These are phyloP conservation scores for Cataglyphis cursor DNA, from an alignment of 2,888 invertebrate genomes.

Conservation along the genomic window DNA sequence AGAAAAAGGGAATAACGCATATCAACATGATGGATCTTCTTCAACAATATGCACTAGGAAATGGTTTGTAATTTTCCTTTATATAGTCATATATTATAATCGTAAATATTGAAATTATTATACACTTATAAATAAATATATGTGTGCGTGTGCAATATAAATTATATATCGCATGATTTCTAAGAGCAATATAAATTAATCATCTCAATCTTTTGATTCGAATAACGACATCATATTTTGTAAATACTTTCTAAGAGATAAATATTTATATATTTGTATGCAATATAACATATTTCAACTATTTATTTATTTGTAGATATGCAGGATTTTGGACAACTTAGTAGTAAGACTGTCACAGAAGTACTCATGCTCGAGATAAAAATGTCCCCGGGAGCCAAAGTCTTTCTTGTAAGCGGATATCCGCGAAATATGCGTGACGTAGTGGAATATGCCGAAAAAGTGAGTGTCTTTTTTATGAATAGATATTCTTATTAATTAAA, in stretches of 20 bases:
- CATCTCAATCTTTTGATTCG: not conserved
- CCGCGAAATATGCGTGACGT: conserved; percentile 97
- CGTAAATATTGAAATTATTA: not conserved
- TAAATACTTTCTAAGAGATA: not conserved
- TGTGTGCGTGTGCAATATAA: not conserved
- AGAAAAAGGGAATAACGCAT: conserved; percentile 94
- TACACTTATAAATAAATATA: not conserved
- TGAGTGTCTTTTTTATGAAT: conserved; percentile 83
- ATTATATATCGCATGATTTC: not conserved
- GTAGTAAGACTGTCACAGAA: conserved; percentile 95
- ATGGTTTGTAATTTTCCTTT: conserved; percentile 89
- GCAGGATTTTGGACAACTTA: conserved; percentile 95
- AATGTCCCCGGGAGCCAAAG: conserved; percentile 95
- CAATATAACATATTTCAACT: not conserved
- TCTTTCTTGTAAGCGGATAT: conserved; percentile 95
- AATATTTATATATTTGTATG: not conserved
- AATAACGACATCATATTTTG: not conserved
- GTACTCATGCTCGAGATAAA: conserved; percentile 97
- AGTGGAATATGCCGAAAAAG: conserved; percentile 96
- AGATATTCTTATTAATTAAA: not conserved
- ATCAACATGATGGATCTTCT: conserved; percentile 97
- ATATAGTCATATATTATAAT: not conserved
- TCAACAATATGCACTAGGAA: conserved; percentile 96
- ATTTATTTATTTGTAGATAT: conserved; percentile 89
- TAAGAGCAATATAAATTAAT: not conserved